A percentile compares a stretch with the other conserved stretches of the same genome.
Conservation (phyloP, 2,113 vertebrate species). For the Cepphus grylle region DNA sequence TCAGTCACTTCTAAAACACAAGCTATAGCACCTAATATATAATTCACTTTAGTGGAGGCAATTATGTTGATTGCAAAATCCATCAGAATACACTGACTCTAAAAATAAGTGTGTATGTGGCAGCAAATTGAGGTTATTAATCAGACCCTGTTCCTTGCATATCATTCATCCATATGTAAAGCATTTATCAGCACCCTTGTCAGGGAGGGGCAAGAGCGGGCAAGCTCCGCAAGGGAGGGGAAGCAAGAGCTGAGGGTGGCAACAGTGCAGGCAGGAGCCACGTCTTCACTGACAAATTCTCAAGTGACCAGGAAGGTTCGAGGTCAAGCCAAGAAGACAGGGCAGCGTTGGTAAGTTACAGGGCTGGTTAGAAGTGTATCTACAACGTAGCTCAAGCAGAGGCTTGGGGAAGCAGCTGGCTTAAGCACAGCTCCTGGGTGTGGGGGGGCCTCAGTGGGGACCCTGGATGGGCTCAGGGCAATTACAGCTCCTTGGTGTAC, state of each 20-base stretch:
- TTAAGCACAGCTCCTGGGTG: background rate
- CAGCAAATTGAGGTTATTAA: conserved; percentile 39
- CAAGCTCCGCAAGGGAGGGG: background rate
- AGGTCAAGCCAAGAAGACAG: background rate
- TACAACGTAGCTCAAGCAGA: background rate
- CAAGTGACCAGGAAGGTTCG: background rate
- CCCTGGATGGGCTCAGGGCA: background rate
- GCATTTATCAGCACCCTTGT: background rate
- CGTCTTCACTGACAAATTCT: background rate
- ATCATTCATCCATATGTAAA: background rate
- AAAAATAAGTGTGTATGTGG: conserved; percentile 34
- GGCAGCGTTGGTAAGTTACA: background rate
- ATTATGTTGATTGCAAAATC: conserved; percentile 56
- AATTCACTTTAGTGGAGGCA: conserved; percentile 20
- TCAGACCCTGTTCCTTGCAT: background rate
- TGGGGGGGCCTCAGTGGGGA: background rate
- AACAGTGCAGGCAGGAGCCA: background rate
- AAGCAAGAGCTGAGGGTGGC: background rate
- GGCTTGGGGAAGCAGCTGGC: background rate
- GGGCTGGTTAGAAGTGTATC: background rate
- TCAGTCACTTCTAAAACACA: background rate
- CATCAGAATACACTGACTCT: conserved; percentile 16
- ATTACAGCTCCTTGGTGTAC: background rate
- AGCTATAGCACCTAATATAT: background rate
- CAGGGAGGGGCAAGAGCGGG: accelerated